A percentile compares a stretch with the other conserved stretches of the same genome.
phyloP scores from a whole-genome alignment of 2,797 vertebrate species.

The Falco rusticolus region DNA sequence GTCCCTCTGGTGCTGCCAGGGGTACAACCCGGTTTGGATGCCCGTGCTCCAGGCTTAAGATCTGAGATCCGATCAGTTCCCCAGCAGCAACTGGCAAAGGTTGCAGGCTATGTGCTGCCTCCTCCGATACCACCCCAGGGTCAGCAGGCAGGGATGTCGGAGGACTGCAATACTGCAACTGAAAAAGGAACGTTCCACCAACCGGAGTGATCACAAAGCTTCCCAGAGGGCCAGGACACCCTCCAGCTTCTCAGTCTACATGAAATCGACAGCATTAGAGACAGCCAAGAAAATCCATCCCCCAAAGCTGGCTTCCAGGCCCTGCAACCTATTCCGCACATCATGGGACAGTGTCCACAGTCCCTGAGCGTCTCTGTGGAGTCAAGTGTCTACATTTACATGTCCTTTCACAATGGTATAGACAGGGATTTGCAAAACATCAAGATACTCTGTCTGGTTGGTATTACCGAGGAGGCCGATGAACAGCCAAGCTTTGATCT shows the following conservation, averaged over 20 bases:
- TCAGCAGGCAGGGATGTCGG: neutral
- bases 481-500: neutral
- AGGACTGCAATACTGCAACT: neutral
- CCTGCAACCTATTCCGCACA: neutral
- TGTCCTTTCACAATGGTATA: neutral
- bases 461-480: neutral
- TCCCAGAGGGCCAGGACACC: neutral
- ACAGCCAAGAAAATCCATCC: neutral
- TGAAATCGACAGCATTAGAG: neutral
- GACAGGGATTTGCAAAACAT: neutral
- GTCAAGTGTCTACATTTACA: neutral
- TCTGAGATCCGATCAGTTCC: neutral
- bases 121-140: neutral
- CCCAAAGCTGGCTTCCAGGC: neutral
- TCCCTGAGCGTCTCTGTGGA: neutral
- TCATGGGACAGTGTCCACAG: fast-evolving
- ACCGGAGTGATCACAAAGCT: neutral
- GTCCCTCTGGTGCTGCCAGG: neutral
- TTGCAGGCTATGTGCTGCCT: neutral
- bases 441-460: neutral
- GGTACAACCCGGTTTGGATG: neutral
- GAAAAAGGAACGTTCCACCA: neutral
- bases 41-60: neutral
- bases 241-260: neutral
- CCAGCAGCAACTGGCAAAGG: neutral